Base-by-base conservation (phyloP, 2,113 vertebrate genomes). In the Prietella phreatophila region DNA sequence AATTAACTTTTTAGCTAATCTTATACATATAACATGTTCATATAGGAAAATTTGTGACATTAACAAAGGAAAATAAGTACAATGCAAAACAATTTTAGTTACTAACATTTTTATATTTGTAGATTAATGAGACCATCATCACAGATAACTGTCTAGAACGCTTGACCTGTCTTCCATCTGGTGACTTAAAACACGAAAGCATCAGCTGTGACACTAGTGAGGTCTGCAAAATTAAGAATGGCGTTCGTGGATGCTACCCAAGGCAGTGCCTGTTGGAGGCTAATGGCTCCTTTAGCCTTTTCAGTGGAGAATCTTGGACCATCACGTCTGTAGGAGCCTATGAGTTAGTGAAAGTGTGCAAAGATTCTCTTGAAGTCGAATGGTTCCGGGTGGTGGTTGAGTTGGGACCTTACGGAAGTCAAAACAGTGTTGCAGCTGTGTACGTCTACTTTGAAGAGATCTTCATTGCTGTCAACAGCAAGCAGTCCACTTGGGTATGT, bases 321-420 rank as follows among this genome's bases (percentile, higher is more conserved):
- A 20, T 94, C 39, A 50, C 85, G 36, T 20, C 25, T n/a, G 67
- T 84, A 0, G 93, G 94, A 14, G 47, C 86, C 80, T 94, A 91
- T 39, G 92, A 93, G 63, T 65, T 94, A 4, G 86, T 92, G 17
- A 56, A 89, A 2, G 90, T 82, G n/a, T 91, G 91, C 69, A 42
- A 91, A 6, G 67, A 73, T 0, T 58, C 71, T n/a, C 27, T 55
- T 17, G 63, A 36, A 53, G 42, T 30, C 0, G 63, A 88, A 22
- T 94, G 93, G 94, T 95, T 94, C 92, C 91, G 92, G 3, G 91
- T 94, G 85, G 93, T 94, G 76, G 93, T 82, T 67, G 88, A 90
- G 7, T 30, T 95, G 27, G 84, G 90, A 13, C 78, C 1, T 25
- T 56, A 84, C 11, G 83, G 78, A 3, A 60, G 84, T 0, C 87